Evolutionary conservation across 2,797 vertebrate genomes (phyloP), one percentile per base, ranked within the genome.

Genomic region (Liasis olivaceus): DNA sequence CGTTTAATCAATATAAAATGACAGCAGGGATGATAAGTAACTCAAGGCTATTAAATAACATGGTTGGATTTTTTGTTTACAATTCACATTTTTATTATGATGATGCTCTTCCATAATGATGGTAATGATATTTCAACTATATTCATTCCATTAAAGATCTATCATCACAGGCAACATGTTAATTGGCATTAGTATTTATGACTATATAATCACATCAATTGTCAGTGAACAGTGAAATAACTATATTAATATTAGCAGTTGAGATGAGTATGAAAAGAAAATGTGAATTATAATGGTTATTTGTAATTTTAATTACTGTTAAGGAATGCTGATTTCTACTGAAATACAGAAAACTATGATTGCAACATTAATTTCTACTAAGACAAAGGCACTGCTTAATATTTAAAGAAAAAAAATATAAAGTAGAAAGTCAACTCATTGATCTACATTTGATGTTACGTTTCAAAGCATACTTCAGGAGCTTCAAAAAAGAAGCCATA

Each of bases 121-220:
- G 93, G 51, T 81, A 85, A 92, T 85, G 86, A 92, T 90, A 94
- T 90, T 95, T 87, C 51, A 93, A 77, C 92, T 93, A 92, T 89
- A 87, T 91, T 81, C 84, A 81, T 13, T 51, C 63, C 31, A 87
- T 94, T 36, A 92, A 28, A 88, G 69, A 94, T 86, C 90, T 85
- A 94, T 93, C 89, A 94, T 90, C 36, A 0, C 63, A 92, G 89
- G 90, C 51, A 58, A 91, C 13, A 69, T 81, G 31, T 93, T 96
- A 96, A 97, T 91, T 94, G 92, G 91, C 95, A 92, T 94, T 94
- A 85, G 77, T 94, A 92, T 92, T 96, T 95, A 88, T 63, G 91
- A 92, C 47, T 88, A 47, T 69, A 91, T 93, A 93, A 94, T 92
- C 89, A 94, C 95, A 95, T 88, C 87, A 94, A 90, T 94, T 95